Conservation (phyloP, 1,140 invertebrate species). For the Orius insidiosus region DNA sequence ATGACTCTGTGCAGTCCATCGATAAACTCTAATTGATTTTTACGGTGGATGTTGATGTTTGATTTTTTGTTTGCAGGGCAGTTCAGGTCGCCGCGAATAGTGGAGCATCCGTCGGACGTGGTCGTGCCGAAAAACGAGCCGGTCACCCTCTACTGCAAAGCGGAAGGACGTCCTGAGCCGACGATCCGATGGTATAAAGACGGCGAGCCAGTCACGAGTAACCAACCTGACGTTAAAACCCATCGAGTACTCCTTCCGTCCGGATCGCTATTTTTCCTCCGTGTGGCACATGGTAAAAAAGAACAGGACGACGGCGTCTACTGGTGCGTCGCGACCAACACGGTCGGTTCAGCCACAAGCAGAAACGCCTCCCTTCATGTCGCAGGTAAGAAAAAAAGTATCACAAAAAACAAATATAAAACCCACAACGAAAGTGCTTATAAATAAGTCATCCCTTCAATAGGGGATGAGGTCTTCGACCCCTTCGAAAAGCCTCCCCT, state of each 20-base stretch:
- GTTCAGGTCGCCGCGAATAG: slow-evolving; percentile 20
- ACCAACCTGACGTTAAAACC: slow-evolving; percentile 15
- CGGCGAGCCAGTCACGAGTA: slow-evolving; percentile 46
- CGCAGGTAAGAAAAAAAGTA: slow-evolving; percentile 23
- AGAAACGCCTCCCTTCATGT: slow-evolving; percentile 13
- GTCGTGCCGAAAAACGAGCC: slow-evolving; percentile 72
- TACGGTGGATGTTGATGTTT: too few species aligned
- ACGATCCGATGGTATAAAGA: slow-evolving; percentile 81
- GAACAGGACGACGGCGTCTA: slow-evolving; percentile 75
- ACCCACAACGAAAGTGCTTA: too few species aligned
- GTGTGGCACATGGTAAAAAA: slow-evolving; percentile 61
- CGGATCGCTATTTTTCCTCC: slow-evolving; percentile 29
- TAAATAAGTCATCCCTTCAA: too few species aligned
- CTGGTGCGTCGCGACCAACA: slow-evolving; percentile 69
- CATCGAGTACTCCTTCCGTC: slow-evolving; percentile 20
- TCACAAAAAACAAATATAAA: too few species aligned
- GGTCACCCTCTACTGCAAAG: slow-evolving; percentile 76
- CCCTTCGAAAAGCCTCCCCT: too few species aligned
- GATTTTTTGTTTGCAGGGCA: slow-evolving; percentile 18
- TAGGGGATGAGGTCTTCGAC: too few species aligned
- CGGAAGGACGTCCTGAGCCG: slow-evolving; percentile 82
- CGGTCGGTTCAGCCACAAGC: slow-evolving; percentile 61
- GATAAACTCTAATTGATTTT: too few species aligned
- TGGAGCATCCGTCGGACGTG: slow-evolving; percentile 21
- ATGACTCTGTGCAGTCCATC: too few species aligned